phyloP scores from a whole-genome alignment of 2,797 vertebrate species.

The Pithecia hirsuta region DNA sequence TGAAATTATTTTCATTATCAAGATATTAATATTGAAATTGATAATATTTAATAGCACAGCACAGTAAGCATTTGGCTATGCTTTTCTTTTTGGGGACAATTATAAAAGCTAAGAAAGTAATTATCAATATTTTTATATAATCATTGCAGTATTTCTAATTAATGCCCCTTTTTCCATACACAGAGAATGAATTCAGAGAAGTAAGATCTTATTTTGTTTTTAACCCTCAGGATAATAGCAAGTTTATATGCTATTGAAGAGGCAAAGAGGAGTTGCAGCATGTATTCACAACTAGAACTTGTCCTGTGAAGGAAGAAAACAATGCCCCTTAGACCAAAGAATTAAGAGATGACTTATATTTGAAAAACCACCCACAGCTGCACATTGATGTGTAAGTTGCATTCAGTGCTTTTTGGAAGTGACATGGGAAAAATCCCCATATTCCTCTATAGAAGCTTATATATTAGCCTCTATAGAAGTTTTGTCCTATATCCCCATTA shows the following conservation, averaged over 20 bases:
- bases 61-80: neutral
- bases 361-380: neutral
- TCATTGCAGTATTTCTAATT: slow-evolving; percentile 38
- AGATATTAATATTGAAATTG: slow-evolving; percentile 24
- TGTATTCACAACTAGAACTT: neutral
- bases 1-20: slow-evolving; percentile 14
- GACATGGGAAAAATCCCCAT: neutral
- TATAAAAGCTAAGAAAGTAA: slow-evolving; percentile 39
- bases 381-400: neutral
- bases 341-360: neutral
- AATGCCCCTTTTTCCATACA: slow-evolving; percentile 3
- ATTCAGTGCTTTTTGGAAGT: neutral
- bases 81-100: slow-evolving; percentile 23
- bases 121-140: slow-evolving; percentile 31
- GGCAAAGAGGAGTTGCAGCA: neutral
- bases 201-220: slow-evolving; percentile 20
- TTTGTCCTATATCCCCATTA: neutral
- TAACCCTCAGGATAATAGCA: neutral
- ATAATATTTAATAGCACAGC: neutral
- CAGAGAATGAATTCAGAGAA: slow-evolving; percentile 1
- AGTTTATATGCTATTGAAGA: neutral
- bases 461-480: neutral
- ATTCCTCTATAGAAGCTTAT: no score
- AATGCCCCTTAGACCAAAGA: neutral
- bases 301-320: neutral